A percentile compares a stretch with the other conserved stretches of the same genome.
Evolutionary conservation across 2,888 invertebrate genomes (phyloP).

Genomic region (Poecilobothrus nobilitatus): DNA sequence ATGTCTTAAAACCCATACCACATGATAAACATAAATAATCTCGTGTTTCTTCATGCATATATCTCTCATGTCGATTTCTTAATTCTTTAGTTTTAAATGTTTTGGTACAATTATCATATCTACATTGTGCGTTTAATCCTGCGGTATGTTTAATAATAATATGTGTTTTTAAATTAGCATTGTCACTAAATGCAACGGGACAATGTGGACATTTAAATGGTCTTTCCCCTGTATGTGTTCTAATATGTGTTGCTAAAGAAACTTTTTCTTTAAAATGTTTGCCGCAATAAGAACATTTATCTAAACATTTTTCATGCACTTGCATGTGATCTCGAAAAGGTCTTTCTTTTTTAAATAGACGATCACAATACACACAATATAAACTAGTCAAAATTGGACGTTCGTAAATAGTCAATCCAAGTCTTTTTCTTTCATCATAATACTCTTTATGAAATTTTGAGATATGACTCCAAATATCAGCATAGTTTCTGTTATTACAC

Average conservation of each 20-base stretch:
- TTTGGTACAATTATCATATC: neutral
- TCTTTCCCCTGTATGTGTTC: neutral
- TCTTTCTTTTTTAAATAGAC: neutral
- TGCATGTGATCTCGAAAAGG: neutral
- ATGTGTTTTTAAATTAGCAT: conserved; percentile 1
- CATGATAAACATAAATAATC: neutral
- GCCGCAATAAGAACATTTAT: neutral
- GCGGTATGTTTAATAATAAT: neutral
- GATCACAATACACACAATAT: neutral
- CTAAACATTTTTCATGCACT: neutral
- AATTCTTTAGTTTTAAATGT: neutral
- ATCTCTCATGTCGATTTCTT: neutral
- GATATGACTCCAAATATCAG: neutral
- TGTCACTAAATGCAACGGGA: neutral
- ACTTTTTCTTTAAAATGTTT: neutral
- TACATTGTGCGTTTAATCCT: neutral
- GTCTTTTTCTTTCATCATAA: neutral
- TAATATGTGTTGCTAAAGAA: neutral
- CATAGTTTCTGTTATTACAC: neutral
- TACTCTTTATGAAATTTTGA: neutral
- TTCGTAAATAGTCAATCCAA: neutral
- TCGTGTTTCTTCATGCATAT: neutral
- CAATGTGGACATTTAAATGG: neutral
- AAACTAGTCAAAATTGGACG: neutral
- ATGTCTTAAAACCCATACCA: neutral